phyloP scores from a whole-genome alignment of 2,888 invertebrate genomes.

The Reticulitermes lucifugus region DNA sequence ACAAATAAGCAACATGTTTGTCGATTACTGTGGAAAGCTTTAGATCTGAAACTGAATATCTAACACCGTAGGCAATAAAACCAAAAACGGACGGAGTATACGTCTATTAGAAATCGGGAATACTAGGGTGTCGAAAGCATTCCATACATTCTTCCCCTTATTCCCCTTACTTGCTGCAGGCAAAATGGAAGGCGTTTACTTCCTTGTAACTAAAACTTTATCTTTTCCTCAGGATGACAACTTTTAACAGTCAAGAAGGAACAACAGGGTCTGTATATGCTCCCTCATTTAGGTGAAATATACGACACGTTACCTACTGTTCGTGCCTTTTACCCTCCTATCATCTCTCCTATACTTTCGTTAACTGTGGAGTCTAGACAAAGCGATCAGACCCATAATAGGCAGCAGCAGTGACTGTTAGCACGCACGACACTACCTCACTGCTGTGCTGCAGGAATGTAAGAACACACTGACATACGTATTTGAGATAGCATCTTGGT shows the following conservation, averaged over 20 bases:
- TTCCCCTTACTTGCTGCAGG: no score
- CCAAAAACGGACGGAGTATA: no score
- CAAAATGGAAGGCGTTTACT: no score
- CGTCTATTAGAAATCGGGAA: no score
- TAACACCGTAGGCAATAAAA: no score
- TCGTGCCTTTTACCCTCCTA: not conserved
- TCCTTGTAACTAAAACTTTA: no score
- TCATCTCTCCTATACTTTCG: not conserved
- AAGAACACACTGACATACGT: no score
- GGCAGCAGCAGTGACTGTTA: not conserved
- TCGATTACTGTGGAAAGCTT: no score
- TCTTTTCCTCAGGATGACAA: not conserved
- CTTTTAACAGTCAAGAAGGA: not conserved
- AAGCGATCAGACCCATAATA: not conserved
- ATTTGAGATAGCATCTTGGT: not conserved
- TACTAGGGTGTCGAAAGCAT: no score
- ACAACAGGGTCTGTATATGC: not conserved
- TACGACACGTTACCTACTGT: not conserved
- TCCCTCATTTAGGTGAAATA: not conserved
- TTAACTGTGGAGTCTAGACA: not conserved
- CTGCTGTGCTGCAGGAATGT: not conserved
- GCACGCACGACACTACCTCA: not conserved
- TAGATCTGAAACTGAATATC: no score
- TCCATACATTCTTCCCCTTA: no score
- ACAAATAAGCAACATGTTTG: no score